A percentile compares a stretch with the other conserved stretches of the same genome.
Evolutionary conservation across 2,888 invertebrate genomes (phyloP).

Genomic region (Noctuana brunneofusca): DNA sequence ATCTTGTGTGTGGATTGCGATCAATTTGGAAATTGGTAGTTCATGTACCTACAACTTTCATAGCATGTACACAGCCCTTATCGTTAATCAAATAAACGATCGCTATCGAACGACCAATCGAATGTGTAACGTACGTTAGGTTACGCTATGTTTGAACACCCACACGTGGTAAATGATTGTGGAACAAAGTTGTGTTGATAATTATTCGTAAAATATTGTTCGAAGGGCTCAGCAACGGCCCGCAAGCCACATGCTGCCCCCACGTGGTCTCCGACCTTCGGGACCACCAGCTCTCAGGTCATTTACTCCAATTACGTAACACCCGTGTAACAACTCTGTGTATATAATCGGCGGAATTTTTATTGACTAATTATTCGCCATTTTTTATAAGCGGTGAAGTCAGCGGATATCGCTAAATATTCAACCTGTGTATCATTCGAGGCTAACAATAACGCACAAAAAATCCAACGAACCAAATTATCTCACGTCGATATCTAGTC

Average conservation of each 20-base stretch:
- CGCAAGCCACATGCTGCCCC: slow-evolving; percentile 46
- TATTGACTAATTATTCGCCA: slow-evolving; percentile 82
- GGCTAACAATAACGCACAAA: slow-evolving; percentile 78
- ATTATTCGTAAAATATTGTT: slow-evolving; percentile 26
- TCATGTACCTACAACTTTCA: background rate
- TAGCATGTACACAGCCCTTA: slow-evolving; percentile 11
- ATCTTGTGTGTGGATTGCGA: background rate
- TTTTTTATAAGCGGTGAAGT: slow-evolving; percentile 80
- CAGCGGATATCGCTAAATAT: slow-evolving; percentile 83
- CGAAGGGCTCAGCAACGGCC: slow-evolving; percentile 23
- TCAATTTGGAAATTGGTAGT: background rate
- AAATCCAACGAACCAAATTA: slow-evolving; percentile 62
- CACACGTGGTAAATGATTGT: slow-evolving; percentile 33
- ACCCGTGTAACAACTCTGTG: slow-evolving; percentile 75
- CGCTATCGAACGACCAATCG: slow-evolving; percentile 23
- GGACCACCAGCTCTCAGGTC: slow-evolving; percentile 72
- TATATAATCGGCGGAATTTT: slow-evolving; percentile 81
- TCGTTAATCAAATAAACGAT: slow-evolving; percentile 22
- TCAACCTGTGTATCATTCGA: slow-evolving; percentile 81
- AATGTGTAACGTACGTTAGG: slow-evolving; percentile 13
- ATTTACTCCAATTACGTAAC: slow-evolving; percentile 82
- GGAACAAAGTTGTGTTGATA: slow-evolving; percentile 28
- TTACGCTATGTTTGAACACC: slow-evolving; percentile 25
- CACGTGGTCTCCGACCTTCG: slow-evolving; percentile 71
- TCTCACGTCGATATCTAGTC: slow-evolving; percentile 70